Base-by-base conservation (phyloP, 1,140 invertebrate species). In the Zaprionus kolodkinae region DNA sequence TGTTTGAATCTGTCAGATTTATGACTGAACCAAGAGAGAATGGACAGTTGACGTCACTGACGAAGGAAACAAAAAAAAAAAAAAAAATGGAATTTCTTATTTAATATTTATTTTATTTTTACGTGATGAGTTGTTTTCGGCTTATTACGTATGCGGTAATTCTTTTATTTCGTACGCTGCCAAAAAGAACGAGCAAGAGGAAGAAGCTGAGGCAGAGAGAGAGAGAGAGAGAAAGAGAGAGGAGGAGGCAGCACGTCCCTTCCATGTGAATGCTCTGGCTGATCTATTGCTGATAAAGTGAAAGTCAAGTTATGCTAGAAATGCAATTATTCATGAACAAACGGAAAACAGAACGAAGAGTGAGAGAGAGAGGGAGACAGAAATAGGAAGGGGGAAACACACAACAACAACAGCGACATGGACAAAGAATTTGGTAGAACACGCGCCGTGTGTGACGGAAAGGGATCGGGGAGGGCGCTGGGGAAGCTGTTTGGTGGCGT, bases 221-320 rank as follows among this genome's bases (percentile, higher is more conserved):
- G 48, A 57, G 36, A 13, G 2, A 11, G 17, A 25, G 17, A 52
- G 3, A 21, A 1, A 25, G 6, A 15, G 40, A 3, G 43, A 9
- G 52, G n/a, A 60, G 68, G 38, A 55, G 45, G 25, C 45, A 50
- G 45, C 15, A 64, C 54, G 52, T 64, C 12, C 38, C n/a, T 70
- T 25, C 15, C 33, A 35, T 62, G 64, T 72, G 72, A 77, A 60
- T 73, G 33, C 6, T 35, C 33, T 80, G 59, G 75, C 67, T 81
- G 72, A 85, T 78, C 85, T 85, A 89, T 85, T 76, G 86, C 75
- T 85, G 85, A 89, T 85, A 79, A 81, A 88, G 85, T 79, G 85
- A 89, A 88, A 89, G 85, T 88, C 85, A 85, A 84, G 84, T 85
- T 89, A 84, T 88, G 78, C 57, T 89, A 81, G 78, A 88, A 88